A percentile compares a stretch with the other conserved stretches of the same genome.
Evolutionary conservation across 1,140 invertebrate genomes (phyloP).

Genomic region (Alviniconcha marisindica): DNA sequence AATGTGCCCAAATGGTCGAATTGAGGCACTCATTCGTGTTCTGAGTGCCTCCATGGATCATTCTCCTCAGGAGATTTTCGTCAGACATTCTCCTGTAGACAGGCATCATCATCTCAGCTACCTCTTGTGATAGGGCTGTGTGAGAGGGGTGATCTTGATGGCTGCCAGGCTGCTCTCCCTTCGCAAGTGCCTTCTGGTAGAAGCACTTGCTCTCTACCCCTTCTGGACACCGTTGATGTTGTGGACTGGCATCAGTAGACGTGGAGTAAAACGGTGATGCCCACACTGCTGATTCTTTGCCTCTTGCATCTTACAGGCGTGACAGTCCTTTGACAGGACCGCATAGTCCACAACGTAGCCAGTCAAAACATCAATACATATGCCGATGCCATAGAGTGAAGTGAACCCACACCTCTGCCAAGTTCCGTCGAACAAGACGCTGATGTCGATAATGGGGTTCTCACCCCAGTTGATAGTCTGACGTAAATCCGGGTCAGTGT

Average conservation of each 20-base stretch:
- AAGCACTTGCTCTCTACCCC: neutral
- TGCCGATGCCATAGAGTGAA: neutral
- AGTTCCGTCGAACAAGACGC: slow-evolving; percentile 20
- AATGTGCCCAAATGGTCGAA: neutral
- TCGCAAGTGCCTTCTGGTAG: neutral
- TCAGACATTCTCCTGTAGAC: neutral
- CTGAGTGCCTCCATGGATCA: slow-evolving; percentile 17
- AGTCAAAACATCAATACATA: slow-evolving; percentile 15
- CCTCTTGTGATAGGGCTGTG: neutral
- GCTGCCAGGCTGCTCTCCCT: neutral
- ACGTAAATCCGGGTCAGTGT: neutral
- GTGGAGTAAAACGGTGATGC: neutral
- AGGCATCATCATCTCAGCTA: neutral
- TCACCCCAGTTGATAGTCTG: neutral
- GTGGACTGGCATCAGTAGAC: neutral
- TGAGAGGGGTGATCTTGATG: neutral
- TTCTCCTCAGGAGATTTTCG: neutral
- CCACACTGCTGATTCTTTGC: slow-evolving; percentile 8
- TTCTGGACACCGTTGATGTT: neutral
- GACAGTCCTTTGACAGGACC: slow-evolving; percentile 9
- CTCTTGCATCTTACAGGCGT: neutral
- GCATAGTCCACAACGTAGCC: neutral
- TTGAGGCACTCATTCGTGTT: slow-evolving; percentile 32
- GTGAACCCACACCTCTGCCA: slow-evolving; percentile 32
- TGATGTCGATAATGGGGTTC: neutral